These are phyloP conservation scores for Mythimna albipuncta DNA, from an alignment of 2,888 invertebrate genomes.

Conservation along the genomic window DNA sequence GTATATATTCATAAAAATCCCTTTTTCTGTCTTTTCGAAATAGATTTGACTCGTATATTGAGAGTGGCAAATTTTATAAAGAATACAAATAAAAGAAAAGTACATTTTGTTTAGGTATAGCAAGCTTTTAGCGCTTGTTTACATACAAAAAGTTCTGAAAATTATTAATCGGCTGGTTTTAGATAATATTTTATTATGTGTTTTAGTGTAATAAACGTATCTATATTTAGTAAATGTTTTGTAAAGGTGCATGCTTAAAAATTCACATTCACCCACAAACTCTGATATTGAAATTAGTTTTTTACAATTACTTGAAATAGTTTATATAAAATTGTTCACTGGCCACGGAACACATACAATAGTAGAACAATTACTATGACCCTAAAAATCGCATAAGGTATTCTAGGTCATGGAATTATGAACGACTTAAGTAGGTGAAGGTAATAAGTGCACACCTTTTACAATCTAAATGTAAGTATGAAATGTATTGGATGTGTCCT, in stretches of 20 bases:
- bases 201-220: background rate
- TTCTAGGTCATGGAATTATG: background rate
- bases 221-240: background rate
- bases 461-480: constrained; percentile 10
- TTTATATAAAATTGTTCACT: background rate
- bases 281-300: background rate
- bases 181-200: constrained; percentile 37
- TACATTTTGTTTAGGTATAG: background rate
- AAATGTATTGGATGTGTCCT: constrained; percentile 18
- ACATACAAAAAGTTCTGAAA: background rate
- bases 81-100: background rate
- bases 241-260: constrained; percentile 35
- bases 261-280: background rate
- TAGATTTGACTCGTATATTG: background rate
- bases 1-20: background rate
- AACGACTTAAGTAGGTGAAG: background rate
- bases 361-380: background rate
- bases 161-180: constrained; percentile 1
- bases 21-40: background rate
- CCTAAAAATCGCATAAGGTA: no score
- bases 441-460: constrained; percentile 44
- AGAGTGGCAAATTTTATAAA: background rate
- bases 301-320: background rate
- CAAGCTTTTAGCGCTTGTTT: background rate
- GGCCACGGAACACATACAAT: background rate